Percentiles rank a stretch among this genome's conserved stretches.
Evolutionary conservation across 2,113 vertebrate species (phyloP).

Genomic region (Boulengeromyrus knoepffleri): DNA sequence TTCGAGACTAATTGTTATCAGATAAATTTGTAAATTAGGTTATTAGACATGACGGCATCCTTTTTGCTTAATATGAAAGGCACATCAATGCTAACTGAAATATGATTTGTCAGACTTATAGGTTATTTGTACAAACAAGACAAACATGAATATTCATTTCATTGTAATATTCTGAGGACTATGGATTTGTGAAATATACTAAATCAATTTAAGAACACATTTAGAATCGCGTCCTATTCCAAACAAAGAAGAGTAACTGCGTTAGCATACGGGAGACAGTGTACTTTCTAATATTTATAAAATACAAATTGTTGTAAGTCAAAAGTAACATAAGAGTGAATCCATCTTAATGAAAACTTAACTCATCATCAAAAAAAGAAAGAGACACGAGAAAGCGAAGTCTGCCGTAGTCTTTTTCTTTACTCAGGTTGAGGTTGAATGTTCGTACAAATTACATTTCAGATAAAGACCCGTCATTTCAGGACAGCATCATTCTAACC

Average conservation of each 20-base stretch:
- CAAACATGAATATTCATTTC: neutral
- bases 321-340: neutral
- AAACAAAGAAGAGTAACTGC: neutral
- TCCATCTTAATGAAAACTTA: neutral
- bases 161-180: neutral
- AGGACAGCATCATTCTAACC: neutral
- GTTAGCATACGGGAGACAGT: neutral
- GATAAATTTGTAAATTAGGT: neutral
- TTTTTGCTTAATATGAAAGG: neutral
- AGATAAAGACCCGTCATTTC: neutral
- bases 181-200: neutral
- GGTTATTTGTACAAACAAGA: neutral
- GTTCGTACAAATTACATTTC: neutral
- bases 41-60: neutral
- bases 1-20: neutral
- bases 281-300: neutral
- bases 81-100: neutral
- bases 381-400: neutral
- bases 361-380: neutral
- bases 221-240: neutral
- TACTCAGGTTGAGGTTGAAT: neutral
- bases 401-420: neutral
- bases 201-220: neutral
- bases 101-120: neutral
- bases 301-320: neutral